Evolutionary conservation across 2,888 invertebrate species (phyloP).

Genomic region (Agonopterix subpropinquella): DNA sequence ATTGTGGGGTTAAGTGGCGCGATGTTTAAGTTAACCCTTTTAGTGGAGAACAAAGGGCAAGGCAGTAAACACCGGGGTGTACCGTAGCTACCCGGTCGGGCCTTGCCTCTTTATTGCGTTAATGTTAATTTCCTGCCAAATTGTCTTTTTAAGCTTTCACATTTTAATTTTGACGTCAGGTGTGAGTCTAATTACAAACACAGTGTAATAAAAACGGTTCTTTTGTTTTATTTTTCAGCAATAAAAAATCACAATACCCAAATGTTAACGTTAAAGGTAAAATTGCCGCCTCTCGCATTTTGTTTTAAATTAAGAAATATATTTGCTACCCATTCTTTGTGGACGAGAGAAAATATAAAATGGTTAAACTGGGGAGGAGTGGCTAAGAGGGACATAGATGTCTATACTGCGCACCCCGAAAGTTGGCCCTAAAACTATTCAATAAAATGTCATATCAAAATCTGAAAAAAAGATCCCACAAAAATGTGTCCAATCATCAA

Average conservation of each 20-base stretch:
- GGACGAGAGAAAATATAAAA: constrained; percentile 43
- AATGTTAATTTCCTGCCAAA: constrained; percentile 41
- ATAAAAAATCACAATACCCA: neutral
- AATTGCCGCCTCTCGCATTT: constrained; percentile 17
- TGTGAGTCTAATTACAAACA: neutral
- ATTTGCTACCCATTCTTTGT: constrained; percentile 29
- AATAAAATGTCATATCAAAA: too few species aligned
- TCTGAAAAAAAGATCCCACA: too few species aligned
- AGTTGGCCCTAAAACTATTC: too few species aligned
- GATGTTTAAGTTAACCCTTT: constrained; percentile 56
- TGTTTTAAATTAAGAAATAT: constrained; percentile 45
- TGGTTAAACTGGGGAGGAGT: constrained; percentile 46
- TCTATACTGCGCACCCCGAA: neutral
- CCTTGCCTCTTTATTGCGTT: constrained; percentile 27
- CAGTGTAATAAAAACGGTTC: neutral
- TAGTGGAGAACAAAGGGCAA: constrained; percentile 50
- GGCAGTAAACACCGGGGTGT: constrained; percentile 33
- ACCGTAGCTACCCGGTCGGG: neutral
- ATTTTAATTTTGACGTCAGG: constrained; percentile 25
- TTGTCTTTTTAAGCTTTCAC: constrained; percentile 38
- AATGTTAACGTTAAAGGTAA: neutral
- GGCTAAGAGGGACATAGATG: constrained; percentile 45
- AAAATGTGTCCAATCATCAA: too few species aligned
- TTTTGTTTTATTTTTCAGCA: neutral
- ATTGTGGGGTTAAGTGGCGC: constrained; percentile 39